Base-by-base conservation (phyloP, 2,113 vertebrate genomes). In the Craseonycteris thonglongyai region DNA sequence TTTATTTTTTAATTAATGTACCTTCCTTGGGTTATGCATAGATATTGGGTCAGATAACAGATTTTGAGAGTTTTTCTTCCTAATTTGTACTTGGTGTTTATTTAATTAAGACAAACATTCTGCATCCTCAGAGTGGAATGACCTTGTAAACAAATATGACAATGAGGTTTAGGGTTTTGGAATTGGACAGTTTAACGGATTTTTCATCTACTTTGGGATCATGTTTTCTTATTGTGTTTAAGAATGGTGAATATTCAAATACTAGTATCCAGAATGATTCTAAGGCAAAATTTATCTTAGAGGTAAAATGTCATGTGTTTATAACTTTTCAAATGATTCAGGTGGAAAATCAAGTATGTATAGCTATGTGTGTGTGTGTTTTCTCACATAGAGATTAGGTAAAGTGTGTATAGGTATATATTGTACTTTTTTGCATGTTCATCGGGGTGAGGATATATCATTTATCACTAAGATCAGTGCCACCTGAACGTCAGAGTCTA, bases 241-340 rank as follows among this genome's bases (percentile, higher is more conserved):
- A 69, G n/a, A 85, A 66, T 91, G 74, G 6, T 86, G 33, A 88
- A 68, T 89, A 75, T 76, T 84, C 59, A 95, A 83, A 51, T 66
- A 68, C 22, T 78, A 66, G 26, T 88, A 49, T 56, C 51, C 28
- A 47, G 38, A 69, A 92, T 26, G 95, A 33, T 91, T 74, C 30
- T 24, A n/a, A 71, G 78, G 21, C 12, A 68, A 35, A 79, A 56
- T 40, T 61, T 54, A 87, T 83, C 78, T 87, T 90, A 68, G 42
- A 49, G 33, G 11, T 68, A 19, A 93, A 71, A 16, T 80, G 10
- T 71, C 24, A 40, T 69, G 40, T 79, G 24, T 87, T 68, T 58
- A 30, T 89, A 49, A 58, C 61, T 82, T 74, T 82, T 94, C 58
- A 90, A 21, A 47, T 81, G 38, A 7, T 82, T 92, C 11, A 78